Evolutionary conservation across 2,888 invertebrate genomes (phyloP), one percentile per base, ranked within the genome.

Genomic region (Acanthoscelides obtectus): DNA sequence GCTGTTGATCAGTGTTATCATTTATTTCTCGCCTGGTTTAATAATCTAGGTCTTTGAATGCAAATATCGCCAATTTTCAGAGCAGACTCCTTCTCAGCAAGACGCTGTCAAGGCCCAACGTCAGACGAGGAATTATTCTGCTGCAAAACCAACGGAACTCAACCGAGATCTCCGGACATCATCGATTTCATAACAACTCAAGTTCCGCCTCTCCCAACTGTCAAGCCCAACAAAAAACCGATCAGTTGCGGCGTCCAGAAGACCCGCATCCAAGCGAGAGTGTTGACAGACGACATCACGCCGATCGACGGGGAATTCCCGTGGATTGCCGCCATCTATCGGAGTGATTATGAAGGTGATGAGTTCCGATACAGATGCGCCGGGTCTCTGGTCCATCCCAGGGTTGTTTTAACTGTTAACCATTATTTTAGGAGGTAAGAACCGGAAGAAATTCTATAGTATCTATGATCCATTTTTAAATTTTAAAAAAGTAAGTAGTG

Each of bases 381-480:
- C 66, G 80, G 80, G 0, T 72, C 79, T 19, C 67, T 80, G 66
- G 80, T 80, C 22, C 79, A 80, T 74, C 77, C 79, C 1, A 74
- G 74, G 64, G 80, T 79, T 0, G 72, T 80, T 72, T 67, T 80
- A 63, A 80, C 80, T 22, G 77, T 76, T 2, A 75, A 75, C 66
- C 80, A 80, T 72, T 78, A 75, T 70, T 72, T 79, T 17, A 8
- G 70, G 65, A 75, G 76, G 80, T 80, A 70, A 72, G 75, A 25
- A 3, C 6, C 4, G 6, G 25, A 73, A n/a, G n/a, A n/a, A n/a
- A n/a, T n/a, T n/a, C n/a, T n/a, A n/a, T n/a, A n/a, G n/a, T n/a
- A n/a, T n/a, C n/a, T n/a, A n/a, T n/a, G n/a, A 70, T 8, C 22
- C 22, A 2, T n/a, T 21, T 12, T 67, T 22, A 8, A 6, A n/a